Conservation (phyloP, 2,888 invertebrate genomes). For the Gisinianus flammeolus region DNA sequence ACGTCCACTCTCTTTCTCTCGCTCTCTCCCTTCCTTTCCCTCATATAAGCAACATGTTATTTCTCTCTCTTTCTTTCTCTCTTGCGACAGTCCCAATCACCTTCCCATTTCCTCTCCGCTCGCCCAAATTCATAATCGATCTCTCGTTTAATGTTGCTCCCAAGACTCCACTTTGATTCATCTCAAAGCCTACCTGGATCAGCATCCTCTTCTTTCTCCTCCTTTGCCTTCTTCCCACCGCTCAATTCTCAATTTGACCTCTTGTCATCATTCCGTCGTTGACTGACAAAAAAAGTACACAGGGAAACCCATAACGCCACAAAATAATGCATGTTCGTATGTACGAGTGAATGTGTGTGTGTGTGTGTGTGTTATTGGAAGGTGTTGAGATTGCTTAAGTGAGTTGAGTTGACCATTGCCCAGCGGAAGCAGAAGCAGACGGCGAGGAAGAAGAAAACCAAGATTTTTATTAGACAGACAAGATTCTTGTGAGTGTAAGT, state of each 20-base stretch:
- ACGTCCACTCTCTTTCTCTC: neutral
- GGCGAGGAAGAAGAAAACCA: neutral
- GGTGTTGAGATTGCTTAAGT: too few relatives aligned
- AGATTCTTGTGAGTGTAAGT: neutral
- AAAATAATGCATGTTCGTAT: neutral
- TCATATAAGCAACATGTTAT: conserved; percentile 47
- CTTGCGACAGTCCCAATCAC: conserved; percentile 43
- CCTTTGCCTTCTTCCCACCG: neutral
- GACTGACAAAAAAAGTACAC: too few relatives aligned
- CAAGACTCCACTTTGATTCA: conserved; percentile 29
- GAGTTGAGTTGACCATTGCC: too few relatives aligned
- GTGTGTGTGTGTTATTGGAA: too few relatives aligned
- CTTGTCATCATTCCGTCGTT: too few relatives aligned
- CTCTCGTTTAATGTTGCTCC: conserved; percentile 29
- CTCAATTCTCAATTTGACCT: too few relatives aligned
- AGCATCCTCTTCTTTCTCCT: neutral
- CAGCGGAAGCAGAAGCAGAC: neutral
- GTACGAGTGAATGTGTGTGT: too few relatives aligned
- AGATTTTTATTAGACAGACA: neutral
- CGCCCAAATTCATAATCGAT: conserved; percentile 47
- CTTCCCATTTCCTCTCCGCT: conserved; percentile 45
- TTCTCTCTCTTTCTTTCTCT: conserved; percentile 20
- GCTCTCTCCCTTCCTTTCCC: conserved; percentile 28
- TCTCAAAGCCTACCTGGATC: conserved; percentile 30
- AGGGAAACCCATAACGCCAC: neutral